Evolutionary conservation across 2,888 invertebrate species (phyloP), one percentile per base, ranked within the genome.

Genomic region (Tenthredo notha): DNA sequence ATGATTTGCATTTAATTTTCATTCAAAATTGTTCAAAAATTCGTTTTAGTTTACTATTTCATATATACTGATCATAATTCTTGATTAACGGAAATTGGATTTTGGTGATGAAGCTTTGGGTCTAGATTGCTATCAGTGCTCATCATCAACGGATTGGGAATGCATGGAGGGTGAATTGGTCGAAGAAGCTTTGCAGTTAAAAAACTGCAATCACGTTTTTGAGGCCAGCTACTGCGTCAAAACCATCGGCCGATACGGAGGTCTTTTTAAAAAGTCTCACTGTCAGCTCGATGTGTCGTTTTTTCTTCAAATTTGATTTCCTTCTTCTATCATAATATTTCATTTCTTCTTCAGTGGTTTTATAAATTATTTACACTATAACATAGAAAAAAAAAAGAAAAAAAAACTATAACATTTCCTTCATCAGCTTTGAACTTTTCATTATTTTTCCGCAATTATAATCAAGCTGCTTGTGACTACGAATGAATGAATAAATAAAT

Each of bases 211-310:
- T 90, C 95, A 96, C 93, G 96, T 98, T 84, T 96, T 96, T 92
- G 96, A 96, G 92, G 97, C 98, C 80, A 95, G 95, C 89, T 98
- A 96, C 94, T 98, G 98, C 94, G 95, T 98, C 90, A 98, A 98
- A 95, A 95, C 96, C 10, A 75, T 91, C 77, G 93, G 93, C 85
- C 89, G 89, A 87, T 92, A 90, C 72, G 93, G 93, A 93, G 93
- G 93, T 93, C 88, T 87, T 87, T 90, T 86, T 72, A 37, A 47
- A 80, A 29, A 85, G 84, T 54, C 72, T 83, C 77, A 83, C 78
- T 67, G 84, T 18, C 75, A 21, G n/a, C 61, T 61, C 37, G 33
- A 25, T 58, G 58, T 43, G 75, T 37, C 37, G 12, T 85, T 6
- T 78, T 15, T 77, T 82, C 12, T 54, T 29, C 29, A 9, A 61